Percentiles rank a stretch among this genome's conserved stretches.
Evolutionary conservation across 2,888 invertebrate genomes (phyloP).

Genomic region (Drosophila paramelanica): DNA sequence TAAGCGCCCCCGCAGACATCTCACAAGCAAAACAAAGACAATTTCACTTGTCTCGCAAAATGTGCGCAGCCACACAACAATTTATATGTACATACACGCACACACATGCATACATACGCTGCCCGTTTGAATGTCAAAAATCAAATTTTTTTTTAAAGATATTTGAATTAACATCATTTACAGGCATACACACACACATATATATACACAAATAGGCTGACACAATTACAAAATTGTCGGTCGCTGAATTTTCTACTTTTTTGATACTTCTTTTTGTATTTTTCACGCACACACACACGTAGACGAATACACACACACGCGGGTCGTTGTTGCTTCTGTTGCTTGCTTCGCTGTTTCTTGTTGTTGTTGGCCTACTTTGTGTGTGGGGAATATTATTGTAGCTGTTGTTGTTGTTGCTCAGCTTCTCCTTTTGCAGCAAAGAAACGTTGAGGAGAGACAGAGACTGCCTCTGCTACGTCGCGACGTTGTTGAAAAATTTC

Average conservation of each 20-base stretch:
- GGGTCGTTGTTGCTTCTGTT: conserved; percentile 60
- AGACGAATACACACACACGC: conserved; percentile 23
- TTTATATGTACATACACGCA: conserved; percentile 14
- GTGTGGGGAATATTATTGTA: conserved; percentile 67
- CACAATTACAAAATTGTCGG: conserved; percentile 72
- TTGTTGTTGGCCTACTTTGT: conserved; percentile 81
- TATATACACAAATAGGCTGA: conserved; percentile 50
- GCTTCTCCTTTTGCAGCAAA: conserved; percentile 64
- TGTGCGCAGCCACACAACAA: conserved; percentile 35
- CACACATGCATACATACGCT: conserved; percentile 24
- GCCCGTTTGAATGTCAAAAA: conserved; percentile 61
- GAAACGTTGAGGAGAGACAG: conserved; percentile 47
- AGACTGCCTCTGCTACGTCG: conserved; percentile 49
- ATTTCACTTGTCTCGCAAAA: conserved; percentile 70
- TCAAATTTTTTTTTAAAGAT: conserved; percentile 45
- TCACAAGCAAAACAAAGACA: conserved; percentile 69
- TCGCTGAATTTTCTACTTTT: conserved; percentile 61
- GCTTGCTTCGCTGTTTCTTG: conserved; percentile 58
- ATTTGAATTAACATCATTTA: conserved; percentile 67
- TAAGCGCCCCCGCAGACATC: conserved; percentile 46
- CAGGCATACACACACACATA: conserved; percentile 30
- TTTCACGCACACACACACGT: conserved; percentile 16
- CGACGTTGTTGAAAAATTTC: conserved; percentile 70
- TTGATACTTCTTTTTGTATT: conserved; percentile 58
- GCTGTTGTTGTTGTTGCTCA: conserved; percentile 54